A percentile compares a stretch with the other conserved stretches of the same genome.
Evolutionary conservation across 2,888 invertebrate genomes (phyloP).

Genomic region (Arrhopalites spinosus): DNA sequence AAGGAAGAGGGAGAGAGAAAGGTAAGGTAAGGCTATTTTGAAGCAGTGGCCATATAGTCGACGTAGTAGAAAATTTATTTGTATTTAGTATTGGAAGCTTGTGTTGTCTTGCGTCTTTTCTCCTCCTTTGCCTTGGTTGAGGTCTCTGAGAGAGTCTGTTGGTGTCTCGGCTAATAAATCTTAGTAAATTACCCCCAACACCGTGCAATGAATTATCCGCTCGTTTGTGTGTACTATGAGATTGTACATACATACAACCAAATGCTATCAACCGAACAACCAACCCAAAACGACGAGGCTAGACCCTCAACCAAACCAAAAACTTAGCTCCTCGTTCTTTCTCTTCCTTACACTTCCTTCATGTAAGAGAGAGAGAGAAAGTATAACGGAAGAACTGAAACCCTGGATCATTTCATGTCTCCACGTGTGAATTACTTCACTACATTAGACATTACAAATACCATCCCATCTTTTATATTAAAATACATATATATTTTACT

Average conservation of each 20-base stretch:
- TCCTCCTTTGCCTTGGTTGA: conserved; percentile 18
- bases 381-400: no score
- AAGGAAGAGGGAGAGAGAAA: conserved; percentile 19
- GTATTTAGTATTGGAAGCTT: conserved; percentile 40
- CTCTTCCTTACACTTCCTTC: not conserved
- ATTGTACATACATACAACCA: conserved; percentile 39
- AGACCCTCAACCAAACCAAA: conserved; percentile 6
- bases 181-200: conserved; percentile 56
- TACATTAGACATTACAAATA: conserved; percentile 7
- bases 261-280: conserved; percentile 48
- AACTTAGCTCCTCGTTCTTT: not conserved
- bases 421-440: conserved; percentile 23
- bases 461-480: not conserved
- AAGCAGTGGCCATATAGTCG: not conserved
- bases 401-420: conserved; percentile 6
- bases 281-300: conserved; percentile 35
- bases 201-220: conserved; percentile 56
- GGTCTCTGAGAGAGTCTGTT: conserved; percentile 39
- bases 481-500: conserved; percentile 8
- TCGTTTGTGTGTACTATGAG: no score
- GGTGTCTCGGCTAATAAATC: conserved; percentile 56
- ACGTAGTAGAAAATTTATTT: conserved; percentile 37
- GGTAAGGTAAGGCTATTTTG: conserved; percentile 25
- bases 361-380: not conserved
- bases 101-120: conserved; percentile 21